Percentiles rank a stretch among this genome's conserved stretches.
These are phyloP conservation scores for Limnothrissa miodon DNA, from an alignment of 2,113 vertebrate genomes.

Conservation along the genomic window DNA sequence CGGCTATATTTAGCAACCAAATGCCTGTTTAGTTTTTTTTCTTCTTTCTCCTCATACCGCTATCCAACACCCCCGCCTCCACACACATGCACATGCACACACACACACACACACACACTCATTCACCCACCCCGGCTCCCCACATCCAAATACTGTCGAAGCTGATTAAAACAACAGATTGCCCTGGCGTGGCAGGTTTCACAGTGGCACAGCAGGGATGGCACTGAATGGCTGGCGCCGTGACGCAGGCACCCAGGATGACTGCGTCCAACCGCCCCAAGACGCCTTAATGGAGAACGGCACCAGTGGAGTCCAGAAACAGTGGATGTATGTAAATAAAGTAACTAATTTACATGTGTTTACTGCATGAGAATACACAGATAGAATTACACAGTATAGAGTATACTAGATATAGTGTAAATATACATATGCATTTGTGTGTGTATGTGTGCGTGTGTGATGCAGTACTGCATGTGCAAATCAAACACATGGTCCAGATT, in stretches of 20 bases:
- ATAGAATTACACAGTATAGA: too few species aligned
- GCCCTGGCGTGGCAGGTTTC: conserved; percentile 33
- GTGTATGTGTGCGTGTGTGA: too few species aligned
- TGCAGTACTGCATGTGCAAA: too few species aligned
- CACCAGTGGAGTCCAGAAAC: neutral
- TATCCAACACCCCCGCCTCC: neutral
- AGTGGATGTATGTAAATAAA: too few species aligned
- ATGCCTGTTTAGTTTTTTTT: conserved; percentile 17
- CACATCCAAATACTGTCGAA: neutral
- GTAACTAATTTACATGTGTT: too few species aligned
- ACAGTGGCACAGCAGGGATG: conserved; percentile 25
- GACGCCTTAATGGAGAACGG: neutral
- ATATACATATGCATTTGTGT: too few species aligned
- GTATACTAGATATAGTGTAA: too few species aligned
- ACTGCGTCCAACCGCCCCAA: neutral
- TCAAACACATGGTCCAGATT: too few species aligned
- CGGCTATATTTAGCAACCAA: conserved; percentile 41
- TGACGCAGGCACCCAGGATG: neutral
- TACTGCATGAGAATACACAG: too few species aligned
- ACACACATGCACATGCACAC: neutral
- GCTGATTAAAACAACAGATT: conserved; percentile 48
- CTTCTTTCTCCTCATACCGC: neutral
- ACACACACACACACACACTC: neutral
- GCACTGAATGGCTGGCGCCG: neutral
- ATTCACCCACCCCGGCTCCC: too few species aligned